Conservation (phyloP, 2,113 vertebrate species). For the Vidua macroura region DNA sequence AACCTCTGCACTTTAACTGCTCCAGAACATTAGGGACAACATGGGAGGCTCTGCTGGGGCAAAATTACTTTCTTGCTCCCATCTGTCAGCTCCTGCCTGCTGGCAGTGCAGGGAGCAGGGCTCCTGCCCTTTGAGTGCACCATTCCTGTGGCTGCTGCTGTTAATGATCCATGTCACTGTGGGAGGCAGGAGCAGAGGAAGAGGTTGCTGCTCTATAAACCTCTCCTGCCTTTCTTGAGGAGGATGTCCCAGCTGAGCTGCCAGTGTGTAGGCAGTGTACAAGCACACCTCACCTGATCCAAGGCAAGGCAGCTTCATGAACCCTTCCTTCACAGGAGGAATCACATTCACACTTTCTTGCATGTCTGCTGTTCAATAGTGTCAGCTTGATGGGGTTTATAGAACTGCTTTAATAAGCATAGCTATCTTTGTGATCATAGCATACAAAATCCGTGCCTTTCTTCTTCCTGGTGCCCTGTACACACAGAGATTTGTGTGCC, state of each 20-base stretch:
- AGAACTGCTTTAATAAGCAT: background rate
- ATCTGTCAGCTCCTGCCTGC: background rate
- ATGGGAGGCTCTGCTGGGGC: background rate
- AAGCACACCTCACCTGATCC: background rate
- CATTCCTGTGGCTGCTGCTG: background rate
- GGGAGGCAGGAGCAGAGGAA: background rate
- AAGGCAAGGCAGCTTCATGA: background rate
- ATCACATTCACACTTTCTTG: fast-evolving
- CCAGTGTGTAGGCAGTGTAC: background rate
- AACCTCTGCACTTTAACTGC: background rate
- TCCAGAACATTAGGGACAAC: background rate
- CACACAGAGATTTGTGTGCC: background rate
- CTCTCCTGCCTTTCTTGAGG: fast-evolving
- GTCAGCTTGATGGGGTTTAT: background rate
- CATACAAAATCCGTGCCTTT: background rate
- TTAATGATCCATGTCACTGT: fast-evolving
- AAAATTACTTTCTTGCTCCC: background rate
- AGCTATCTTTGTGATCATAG: background rate
- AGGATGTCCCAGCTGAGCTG: background rate
- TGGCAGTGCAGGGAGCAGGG: background rate
- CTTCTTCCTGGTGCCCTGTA: background rate
- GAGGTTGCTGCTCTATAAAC: background rate
- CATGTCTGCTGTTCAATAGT: background rate
- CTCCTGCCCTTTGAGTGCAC: background rate
- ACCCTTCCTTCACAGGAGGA: background rate